phyloP scores from a whole-genome alignment of 2,113 vertebrate species.

The Lycaon pictus region DNA sequence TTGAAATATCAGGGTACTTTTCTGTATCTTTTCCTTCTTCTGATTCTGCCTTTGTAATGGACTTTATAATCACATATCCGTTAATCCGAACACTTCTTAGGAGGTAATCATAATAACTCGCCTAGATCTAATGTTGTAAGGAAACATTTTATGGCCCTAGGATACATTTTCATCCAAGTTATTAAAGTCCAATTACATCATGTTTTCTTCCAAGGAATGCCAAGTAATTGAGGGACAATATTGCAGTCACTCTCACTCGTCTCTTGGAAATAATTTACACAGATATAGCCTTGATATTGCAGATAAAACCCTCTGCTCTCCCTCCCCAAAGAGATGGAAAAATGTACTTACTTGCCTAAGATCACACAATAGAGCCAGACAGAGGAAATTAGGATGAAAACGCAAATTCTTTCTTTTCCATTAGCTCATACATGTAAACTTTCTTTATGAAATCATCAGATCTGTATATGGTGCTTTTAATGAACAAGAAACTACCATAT shows the following conservation, averaged over 20 bases:
- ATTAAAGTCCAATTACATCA: conserved; percentile 78
- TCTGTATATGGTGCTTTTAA: background rate
- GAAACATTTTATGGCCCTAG: conserved; percentile 69
- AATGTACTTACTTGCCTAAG: background rate
- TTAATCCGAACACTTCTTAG: conserved; percentile 57
- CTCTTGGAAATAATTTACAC: conserved; percentile 53
- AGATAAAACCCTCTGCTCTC: background rate
- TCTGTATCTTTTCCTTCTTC: background rate
- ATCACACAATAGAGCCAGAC: background rate
- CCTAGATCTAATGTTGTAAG: conserved; percentile 56
- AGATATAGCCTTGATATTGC: background rate
- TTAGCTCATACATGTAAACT: background rate
- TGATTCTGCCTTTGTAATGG: conserved; percentile 39
- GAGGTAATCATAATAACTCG: conserved; percentile 68
- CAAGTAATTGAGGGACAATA: conserved; percentile 55
- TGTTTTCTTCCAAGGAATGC: conserved; percentile 73
- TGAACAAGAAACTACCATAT: background rate
- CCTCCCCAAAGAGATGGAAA: background rate
- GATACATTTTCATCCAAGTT: conserved; percentile 74
- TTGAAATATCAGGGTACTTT: background rate
- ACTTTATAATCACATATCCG: conserved; percentile 43
- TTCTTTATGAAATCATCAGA: background rate
- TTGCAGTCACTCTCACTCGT: background rate
- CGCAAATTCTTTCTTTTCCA: background rate
- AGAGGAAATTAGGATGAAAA: background rate